Percentiles rank a stretch among this genome's conserved stretches.
These are phyloP conservation scores for Cromileptes altivelis DNA, from an alignment of 2,113 vertebrate genomes.

Conservation along the genomic window DNA sequence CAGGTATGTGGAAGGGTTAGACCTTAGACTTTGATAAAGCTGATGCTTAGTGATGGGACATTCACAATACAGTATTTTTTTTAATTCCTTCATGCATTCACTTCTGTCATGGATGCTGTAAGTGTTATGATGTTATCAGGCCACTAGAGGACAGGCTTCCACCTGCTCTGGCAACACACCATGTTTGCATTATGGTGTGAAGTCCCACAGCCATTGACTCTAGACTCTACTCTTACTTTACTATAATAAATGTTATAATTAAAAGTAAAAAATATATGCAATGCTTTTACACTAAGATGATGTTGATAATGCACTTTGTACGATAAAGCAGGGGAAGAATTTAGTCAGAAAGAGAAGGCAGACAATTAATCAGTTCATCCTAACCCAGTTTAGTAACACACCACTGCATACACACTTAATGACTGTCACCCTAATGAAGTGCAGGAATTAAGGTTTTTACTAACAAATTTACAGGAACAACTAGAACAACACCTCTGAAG, in stretches of 20 bases:
- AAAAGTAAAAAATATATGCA: neutral
- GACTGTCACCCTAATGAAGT: neutral
- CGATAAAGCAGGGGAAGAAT: neutral
- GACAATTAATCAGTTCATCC: neutral
- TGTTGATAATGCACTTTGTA: neutral
- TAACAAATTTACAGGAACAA: too few relatives aligned
- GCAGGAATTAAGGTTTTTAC: neutral
- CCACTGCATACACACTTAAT: too few relatives aligned
- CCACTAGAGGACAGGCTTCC: constrained; percentile 73
- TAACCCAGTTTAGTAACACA: neutral
- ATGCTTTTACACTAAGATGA: too few relatives aligned
- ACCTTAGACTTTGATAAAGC: neutral
- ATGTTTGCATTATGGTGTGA: neutral
- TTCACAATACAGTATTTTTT: neutral
- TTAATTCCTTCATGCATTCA: neutral
- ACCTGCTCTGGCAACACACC: constrained; percentile 21
- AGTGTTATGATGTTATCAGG: neutral
- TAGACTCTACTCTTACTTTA: neutral
- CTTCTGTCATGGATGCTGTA: neutral
- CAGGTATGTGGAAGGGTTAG: neutral
- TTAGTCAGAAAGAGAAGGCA: too few relatives aligned
- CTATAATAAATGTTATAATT: too few relatives aligned
- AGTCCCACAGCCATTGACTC: neutral
- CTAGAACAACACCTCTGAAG: too few relatives aligned
- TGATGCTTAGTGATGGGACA: neutral